phyloP scores from a whole-genome alignment of 2,888 invertebrate species.

The Andrena camellia region DNA sequence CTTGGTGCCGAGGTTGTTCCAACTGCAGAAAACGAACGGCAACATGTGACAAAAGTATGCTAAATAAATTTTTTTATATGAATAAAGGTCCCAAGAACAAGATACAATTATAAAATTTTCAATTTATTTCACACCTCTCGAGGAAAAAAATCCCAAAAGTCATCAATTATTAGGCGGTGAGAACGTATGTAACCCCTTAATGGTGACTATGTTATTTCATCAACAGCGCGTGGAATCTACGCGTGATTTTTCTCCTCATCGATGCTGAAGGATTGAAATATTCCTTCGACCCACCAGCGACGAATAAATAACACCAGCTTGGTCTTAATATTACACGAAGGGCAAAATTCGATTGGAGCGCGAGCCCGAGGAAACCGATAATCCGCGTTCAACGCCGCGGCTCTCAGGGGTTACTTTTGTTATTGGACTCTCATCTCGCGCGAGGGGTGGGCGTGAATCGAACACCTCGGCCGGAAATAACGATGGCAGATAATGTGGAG shows the following conservation, averaged over 20 bases:
- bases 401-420: conserved; percentile 70
- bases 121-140: too few relatives aligned
- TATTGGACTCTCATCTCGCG: conserved; percentile 62
- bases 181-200: background rate
- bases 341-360: conserved; percentile 62
- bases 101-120: too few relatives aligned
- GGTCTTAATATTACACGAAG: conserved; percentile 45
- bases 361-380: conserved; percentile 60
- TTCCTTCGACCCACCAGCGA: background rate
- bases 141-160: too few relatives aligned
- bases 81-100: too few relatives aligned
- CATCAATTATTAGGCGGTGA: too few relatives aligned
- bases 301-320: conserved; percentile 21
- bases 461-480: conserved; percentile 77
- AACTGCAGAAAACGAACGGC: too few relatives aligned
- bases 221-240: background rate
- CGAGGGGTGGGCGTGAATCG: conserved; percentile 62
- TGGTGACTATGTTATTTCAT: background rate
- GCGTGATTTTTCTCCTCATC: background rate
- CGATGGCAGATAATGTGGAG: conserved; percentile 77
- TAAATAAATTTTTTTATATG: too few relatives aligned
- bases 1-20: too few relatives aligned
- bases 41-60: too few relatives aligned
- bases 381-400: conserved; percentile 63
- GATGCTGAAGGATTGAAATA: conserved; percentile 1